phyloP scores from a whole-genome alignment of 2,888 invertebrate species.

The Melieria picta region DNA sequence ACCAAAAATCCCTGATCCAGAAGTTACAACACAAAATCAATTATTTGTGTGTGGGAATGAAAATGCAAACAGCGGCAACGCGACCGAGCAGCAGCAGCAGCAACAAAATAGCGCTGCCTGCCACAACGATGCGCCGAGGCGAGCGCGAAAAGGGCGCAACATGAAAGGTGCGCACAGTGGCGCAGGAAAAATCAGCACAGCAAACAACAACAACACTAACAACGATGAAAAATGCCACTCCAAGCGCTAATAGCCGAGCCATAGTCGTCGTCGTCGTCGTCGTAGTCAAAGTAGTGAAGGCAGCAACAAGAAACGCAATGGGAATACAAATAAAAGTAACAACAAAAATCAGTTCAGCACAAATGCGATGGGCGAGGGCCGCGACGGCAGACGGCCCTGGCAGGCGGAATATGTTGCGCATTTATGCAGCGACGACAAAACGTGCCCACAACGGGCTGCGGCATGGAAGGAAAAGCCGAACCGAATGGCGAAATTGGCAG shows the following conservation, averaged over 20 bases:
- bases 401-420: conserved; percentile 15
- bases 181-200: too few species aligned
- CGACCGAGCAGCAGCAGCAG: neutral
- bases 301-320: neutral
- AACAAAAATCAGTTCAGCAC: too few species aligned
- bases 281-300: neutral
- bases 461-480: neutral
- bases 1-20: conserved; percentile 40
- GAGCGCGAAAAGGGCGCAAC: neutral
- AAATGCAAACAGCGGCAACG: conserved; percentile 31
- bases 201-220: too few species aligned
- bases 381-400: neutral
- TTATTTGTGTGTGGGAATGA: conserved; percentile 49
- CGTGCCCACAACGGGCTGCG: neutral
- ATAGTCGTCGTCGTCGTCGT: too few species aligned
- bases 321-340: too few species aligned
- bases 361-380: too few species aligned
- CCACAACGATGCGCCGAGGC: neutral
- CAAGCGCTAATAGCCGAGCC: too few species aligned
- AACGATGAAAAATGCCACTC: too few species aligned
- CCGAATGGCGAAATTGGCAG: too few species aligned
- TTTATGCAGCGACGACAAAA: conserved; percentile 1
- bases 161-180: neutral
- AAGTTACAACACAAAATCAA: conserved; percentile 55
- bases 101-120: neutral